Base-by-base conservation (phyloP, 2,113 vertebrate species). In the Hippoglossus stenolepis region DNA sequence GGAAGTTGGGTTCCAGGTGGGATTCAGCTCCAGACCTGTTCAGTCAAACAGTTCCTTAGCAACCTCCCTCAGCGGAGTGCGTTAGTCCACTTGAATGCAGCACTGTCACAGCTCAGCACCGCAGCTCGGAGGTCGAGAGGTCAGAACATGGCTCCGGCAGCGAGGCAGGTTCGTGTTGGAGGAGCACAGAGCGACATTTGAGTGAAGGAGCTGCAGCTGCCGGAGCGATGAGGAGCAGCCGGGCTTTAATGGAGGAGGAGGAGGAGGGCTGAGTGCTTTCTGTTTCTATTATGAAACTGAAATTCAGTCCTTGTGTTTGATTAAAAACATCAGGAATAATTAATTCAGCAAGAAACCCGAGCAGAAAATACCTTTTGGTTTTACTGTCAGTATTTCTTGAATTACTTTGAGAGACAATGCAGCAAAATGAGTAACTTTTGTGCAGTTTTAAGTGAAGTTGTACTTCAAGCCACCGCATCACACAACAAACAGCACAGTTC, bases 1-100 rank as follows among this genome's bases (percentile, higher is more conserved):
- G 31, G 31, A 31, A 7, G 31, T 31, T 5, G 6, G 6, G 31
- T 31, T 31, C 31, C 31, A 5, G 24, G 40, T 56, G 56, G 54
- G 53, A 83, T 75, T 74, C 65, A 65, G 23, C 63, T 65, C 43
- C 20, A 64, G 31, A 68, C 70, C 71, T 53, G 67, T 15, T 49
- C 45, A 49, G 45, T 7, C 13, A 5, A 49, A 54, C 51, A 21
- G 24, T 82, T 67, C 83, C 79, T 67, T 68, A 86, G 79, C 85
- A 81, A 77, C 67, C 21, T 57, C 24, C 67, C 21, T n/a, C 14
- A 35, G 2, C 26, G 26, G 77, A 40, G 26, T 4, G 59, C n/a
- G 5, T 80, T 5, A 13, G 56, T 75, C 49, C 54, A 43, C 53
- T 65, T 58, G 75, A 79, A 81, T 51, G 71, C 71, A 63, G 24